Evolutionary conservation across 2,113 vertebrate species (phyloP), one percentile per base, ranked within the genome.

Genomic region (Paedocypris sp.): DNA sequence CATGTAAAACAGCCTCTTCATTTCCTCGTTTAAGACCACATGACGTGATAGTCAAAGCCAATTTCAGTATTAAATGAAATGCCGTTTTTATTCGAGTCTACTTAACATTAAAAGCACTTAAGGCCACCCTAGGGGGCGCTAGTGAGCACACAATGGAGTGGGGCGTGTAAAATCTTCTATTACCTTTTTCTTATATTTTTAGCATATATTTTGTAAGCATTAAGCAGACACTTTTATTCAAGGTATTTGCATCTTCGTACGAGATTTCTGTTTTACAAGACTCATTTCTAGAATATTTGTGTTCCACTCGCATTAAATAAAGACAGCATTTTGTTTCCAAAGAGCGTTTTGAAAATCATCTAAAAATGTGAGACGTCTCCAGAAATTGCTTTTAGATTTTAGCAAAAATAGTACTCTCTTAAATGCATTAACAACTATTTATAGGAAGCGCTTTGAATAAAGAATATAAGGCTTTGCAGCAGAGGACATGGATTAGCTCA

Each of bases 351-450:
- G 26, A 54, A 54, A 19, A 2, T 9, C 42, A 22, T 33, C 16
- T 11, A 19, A 51, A 33, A 47, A 29, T 2, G 18, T 33, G 29
- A 51, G 2, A 2, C 19, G 12, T 56, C 13, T 15, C 12, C 20
- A 32, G 15, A 59, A 56, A 59, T 41, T 41, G 22, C 29, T 8
- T 43, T 56, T 10, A 9, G 11, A 33, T 26, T 62, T 41, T 62
- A n/a, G 25, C 41, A 25, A 45, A 51, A 35, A 53, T 60, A 66
- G 25, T 42, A 29, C 16, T 31, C 38, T 64, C 23, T 25, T 15
- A 11, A 16, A 64, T 42, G n/a, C 63, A 39, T 60, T 52, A 51
- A 59, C 42, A 39, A 42, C 35, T 60, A 64, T 61, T 72, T 68
- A 61, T 49, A 50, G 41, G 45, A 52, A 39, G 39, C 31, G 41